These are phyloP conservation scores for Rhabdomys dilectus DNA, from an alignment of 2,113 vertebrate species.

Conservation along the genomic window DNA sequence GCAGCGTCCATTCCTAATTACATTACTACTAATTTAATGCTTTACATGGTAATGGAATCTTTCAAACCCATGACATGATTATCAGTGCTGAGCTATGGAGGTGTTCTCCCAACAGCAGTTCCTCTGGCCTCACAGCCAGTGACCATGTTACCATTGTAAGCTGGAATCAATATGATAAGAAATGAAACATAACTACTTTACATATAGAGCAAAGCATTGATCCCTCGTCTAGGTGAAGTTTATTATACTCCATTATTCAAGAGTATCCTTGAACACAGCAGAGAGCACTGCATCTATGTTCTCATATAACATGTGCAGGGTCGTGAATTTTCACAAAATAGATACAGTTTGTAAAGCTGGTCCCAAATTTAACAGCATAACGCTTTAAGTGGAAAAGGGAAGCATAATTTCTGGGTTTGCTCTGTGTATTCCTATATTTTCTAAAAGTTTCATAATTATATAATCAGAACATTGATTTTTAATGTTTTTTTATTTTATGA, in stretches of 20 bases:
- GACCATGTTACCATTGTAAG: not conserved
- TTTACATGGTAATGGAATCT: not conserved
- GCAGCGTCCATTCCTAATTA: not conserved
- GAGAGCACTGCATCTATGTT: not conserved
- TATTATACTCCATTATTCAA: not conserved
- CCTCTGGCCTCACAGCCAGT: not conserved
- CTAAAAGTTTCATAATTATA: not conserved
- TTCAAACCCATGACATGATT: not conserved
- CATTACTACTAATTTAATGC: not conserved
- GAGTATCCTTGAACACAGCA: not conserved
- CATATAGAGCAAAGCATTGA: not conserved
- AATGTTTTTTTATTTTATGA: not conserved
- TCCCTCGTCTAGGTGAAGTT: not conserved
- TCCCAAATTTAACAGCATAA: not conserved
- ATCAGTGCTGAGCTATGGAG: not conserved
- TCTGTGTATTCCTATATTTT: not conserved
- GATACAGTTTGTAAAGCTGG: not conserved
- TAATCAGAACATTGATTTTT: not conserved
- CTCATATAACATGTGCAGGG: not conserved
- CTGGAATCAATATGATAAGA: not conserved
- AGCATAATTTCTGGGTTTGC: not conserved
- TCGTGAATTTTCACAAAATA: slow-evolving; percentile 20
- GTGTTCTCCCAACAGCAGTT: not conserved
- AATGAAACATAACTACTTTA: not conserved
- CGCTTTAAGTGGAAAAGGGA: too few relatives aligned